Evolutionary conservation across 2,113 vertebrate genomes (phyloP).

Genomic region (Atrichornis clamosus): DNA sequence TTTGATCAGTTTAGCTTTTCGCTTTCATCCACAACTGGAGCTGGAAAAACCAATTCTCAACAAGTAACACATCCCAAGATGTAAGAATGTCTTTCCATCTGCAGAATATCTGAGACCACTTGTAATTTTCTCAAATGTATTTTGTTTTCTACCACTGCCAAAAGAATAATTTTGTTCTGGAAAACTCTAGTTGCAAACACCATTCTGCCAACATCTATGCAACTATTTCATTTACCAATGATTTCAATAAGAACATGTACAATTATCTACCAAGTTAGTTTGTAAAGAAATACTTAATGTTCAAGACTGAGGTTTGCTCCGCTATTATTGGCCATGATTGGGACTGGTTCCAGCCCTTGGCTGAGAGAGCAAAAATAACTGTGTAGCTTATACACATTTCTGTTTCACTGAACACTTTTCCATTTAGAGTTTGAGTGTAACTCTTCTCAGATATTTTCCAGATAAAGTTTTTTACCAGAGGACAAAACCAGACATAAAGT

Average conservation of each 20-base stretch:
- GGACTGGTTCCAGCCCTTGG: background rate
- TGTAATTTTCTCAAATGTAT: background rate
- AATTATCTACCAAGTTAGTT: background rate
- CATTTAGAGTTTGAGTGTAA: background rate
- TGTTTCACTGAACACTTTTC: background rate
- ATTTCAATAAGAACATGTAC: background rate
- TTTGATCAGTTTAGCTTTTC: background rate
- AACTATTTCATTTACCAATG: background rate
- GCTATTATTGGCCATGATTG: background rate
- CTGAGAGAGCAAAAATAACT: background rate
- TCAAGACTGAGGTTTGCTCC: background rate
- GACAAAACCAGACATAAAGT: background rate
- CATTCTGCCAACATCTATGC: background rate
- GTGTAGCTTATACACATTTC: background rate
- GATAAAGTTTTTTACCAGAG: background rate
- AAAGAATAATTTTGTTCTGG: background rate
- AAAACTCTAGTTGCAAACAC: background rate
- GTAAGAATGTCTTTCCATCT: background rate
- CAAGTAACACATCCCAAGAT: background rate
- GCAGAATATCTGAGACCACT: background rate
- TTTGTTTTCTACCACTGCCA: background rate
- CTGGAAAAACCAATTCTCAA: background rate
- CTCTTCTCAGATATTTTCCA: background rate
- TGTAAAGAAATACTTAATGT: background rate
- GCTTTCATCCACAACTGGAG: background rate